These are phyloP conservation scores for Clarias magur DNA, from an alignment of 2,113 vertebrate genomes.

Conservation along the genomic window DNA sequence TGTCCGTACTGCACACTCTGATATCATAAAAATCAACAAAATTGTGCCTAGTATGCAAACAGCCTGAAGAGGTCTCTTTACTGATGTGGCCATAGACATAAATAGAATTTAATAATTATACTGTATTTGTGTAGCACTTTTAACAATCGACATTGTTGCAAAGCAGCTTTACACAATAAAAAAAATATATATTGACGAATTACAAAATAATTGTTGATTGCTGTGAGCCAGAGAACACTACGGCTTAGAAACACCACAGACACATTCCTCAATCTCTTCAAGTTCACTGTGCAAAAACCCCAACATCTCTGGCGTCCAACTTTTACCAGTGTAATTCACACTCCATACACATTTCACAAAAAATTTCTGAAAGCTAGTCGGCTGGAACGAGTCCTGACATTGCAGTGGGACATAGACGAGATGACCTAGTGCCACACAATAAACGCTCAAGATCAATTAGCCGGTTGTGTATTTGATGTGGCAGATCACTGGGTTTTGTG, in stretches of 20 bases:
- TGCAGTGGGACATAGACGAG: background rate
- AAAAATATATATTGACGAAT: too few relatives aligned
- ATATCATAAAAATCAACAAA: too few relatives aligned
- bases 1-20: too few relatives aligned
- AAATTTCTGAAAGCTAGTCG: background rate
- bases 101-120: too few relatives aligned
- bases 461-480: conserved; percentile 14
- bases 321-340: background rate
- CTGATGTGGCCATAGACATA: too few relatives aligned
- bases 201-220: too few relatives aligned
- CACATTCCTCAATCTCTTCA: background rate
- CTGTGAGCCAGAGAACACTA: background rate
- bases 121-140: too few relatives aligned
- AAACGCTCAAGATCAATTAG: conserved; percentile 32
- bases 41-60: too few relatives aligned
- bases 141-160: too few relatives aligned
- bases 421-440: conserved; percentile 3
- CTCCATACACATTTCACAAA: background rate
- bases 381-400: background rate
- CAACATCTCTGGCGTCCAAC: background rate
- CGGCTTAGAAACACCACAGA: background rate
- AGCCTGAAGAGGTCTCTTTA: too few relatives aligned
- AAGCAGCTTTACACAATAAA: too few relatives aligned
- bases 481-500: conserved; percentile 25
- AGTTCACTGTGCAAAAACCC: background rate